phyloP scores from a whole-genome alignment of 2,888 invertebrate species.

The Epinotia bilunana region DNA sequence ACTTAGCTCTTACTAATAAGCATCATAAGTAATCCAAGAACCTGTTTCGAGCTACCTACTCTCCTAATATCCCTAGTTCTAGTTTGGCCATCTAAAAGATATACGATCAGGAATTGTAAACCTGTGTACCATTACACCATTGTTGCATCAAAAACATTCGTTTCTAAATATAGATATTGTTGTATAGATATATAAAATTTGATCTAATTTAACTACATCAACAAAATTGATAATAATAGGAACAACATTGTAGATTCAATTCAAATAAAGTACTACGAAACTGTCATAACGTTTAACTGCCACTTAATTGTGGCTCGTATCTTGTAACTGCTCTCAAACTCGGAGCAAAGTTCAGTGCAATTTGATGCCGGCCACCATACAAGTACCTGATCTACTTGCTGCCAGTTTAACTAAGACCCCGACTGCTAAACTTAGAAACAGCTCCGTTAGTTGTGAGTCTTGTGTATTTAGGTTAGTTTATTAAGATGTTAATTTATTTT shows the following conservation, averaged over 20 bases:
- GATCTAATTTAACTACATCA: not conserved
- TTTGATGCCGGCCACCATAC: not conserved
- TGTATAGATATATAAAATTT: no score
- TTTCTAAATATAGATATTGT: no score
- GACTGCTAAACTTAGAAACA: conserved; percentile 1
- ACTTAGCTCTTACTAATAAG: no score
- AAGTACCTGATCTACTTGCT: conserved; percentile 1
- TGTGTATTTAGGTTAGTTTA: not conserved
- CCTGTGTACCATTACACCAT: no score
- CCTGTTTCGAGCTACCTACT: no score
- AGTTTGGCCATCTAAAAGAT: no score
- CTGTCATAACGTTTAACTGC: conserved; percentile 6
- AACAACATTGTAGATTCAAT: conserved; percentile 5
- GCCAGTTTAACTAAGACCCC: not conserved
- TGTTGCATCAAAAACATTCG: no score
- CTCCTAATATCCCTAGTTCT: no score
- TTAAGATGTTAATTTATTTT: no score
- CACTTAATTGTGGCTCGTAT: conserved; percentile 6
- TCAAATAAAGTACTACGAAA: not conserved
- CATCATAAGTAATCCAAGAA: no score
- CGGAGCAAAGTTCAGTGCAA: conserved; percentile 3
- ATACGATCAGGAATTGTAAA: no score
- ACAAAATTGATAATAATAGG: not conserved
- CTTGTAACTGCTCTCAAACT: conserved; percentile 18
- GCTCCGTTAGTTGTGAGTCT: not conserved